Conservation (phyloP, 1,140 invertebrate genomes). For the Megalonaias nervosa region DNA sequence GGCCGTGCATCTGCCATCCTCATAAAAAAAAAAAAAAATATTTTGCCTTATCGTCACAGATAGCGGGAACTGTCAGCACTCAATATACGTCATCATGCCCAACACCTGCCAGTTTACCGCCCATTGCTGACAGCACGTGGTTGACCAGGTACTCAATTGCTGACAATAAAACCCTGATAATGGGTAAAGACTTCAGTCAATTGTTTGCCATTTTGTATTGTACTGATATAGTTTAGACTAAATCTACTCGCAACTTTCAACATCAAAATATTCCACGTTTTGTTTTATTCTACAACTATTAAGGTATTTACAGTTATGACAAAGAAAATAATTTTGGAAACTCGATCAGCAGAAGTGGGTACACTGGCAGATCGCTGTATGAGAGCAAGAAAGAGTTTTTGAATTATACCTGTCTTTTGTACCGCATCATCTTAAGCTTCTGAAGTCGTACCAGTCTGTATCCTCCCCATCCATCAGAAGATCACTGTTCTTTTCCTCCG, state of each 20-base stretch:
- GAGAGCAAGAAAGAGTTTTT: neutral
- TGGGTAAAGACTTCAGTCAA: neutral
- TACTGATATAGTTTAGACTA: too few relatives aligned
- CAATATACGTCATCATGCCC: too few relatives aligned
- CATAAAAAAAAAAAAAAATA: too few relatives aligned
- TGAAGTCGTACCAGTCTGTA: slow-evolving; percentile 20
- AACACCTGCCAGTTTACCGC: neutral
- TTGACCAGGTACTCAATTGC: slow-evolving; percentile 16
- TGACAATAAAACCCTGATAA: slow-evolving; percentile 5
- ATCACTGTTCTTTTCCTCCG: slow-evolving; percentile 29
- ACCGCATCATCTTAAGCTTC: slow-evolving; percentile 32
- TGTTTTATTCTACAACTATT: too few relatives aligned
- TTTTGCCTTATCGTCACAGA: neutral
- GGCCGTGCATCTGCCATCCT: neutral
- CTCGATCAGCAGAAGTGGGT: too few relatives aligned
- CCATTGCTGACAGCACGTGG: neutral
- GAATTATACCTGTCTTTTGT: neutral
- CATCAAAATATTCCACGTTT: too few relatives aligned
- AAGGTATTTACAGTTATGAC: too few relatives aligned
- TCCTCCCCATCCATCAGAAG: slow-evolving; percentile 15
- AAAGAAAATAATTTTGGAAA: too few relatives aligned
- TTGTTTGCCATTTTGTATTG: too few relatives aligned
- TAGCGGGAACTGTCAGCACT: too few relatives aligned
- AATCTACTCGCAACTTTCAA: too few relatives aligned
- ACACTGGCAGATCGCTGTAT: neutral